A percentile compares a stretch with the other conserved stretches of the same genome.
phyloP scores from a whole-genome alignment of 2,797 vertebrate species.

The Scarus forsteni region DNA sequence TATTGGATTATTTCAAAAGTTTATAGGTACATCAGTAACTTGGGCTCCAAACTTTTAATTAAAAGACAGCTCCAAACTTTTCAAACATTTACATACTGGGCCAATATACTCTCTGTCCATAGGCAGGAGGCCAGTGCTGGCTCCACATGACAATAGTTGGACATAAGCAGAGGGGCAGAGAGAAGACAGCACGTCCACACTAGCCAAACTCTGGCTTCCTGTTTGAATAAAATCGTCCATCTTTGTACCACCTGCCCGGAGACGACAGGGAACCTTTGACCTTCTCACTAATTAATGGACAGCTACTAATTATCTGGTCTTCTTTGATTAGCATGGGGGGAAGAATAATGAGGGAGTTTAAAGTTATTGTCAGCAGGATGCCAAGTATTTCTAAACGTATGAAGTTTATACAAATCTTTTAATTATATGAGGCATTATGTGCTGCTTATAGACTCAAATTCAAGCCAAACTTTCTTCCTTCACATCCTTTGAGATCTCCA shows the following conservation, averaged over 20 bases:
- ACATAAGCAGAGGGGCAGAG: constrained; percentile 14
- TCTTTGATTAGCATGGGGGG: not conserved
- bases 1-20: constrained; percentile 11
- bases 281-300: constrained; percentile 17
- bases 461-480: constrained; percentile 63
- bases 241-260: constrained; percentile 27
- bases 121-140: constrained; percentile 44
- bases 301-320: not conserved
- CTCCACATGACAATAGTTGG: constrained; percentile 7
- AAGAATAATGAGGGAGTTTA: constrained; percentile 8
- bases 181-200: not conserved
- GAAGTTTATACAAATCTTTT: constrained; percentile 60
- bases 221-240: not conserved
- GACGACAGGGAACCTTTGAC: constrained; percentile 17
- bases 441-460: constrained; percentile 61
- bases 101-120: constrained; percentile 22
- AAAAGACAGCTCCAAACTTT: constrained; percentile 12
- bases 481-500: constrained; percentile 63
- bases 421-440: constrained; percentile 63
- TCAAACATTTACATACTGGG: constrained; percentile 15
- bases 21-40: constrained; percentile 18
- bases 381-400: constrained; percentile 46
- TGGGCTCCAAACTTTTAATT: constrained; percentile 26
- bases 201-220: constrained; percentile 10
- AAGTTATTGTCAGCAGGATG: not conserved